Percentiles rank a stretch among this genome's conserved stretches.
Evolutionary conservation across 1,140 invertebrate species (phyloP).

Genomic region (Camponotus pennsylvanicus): DNA sequence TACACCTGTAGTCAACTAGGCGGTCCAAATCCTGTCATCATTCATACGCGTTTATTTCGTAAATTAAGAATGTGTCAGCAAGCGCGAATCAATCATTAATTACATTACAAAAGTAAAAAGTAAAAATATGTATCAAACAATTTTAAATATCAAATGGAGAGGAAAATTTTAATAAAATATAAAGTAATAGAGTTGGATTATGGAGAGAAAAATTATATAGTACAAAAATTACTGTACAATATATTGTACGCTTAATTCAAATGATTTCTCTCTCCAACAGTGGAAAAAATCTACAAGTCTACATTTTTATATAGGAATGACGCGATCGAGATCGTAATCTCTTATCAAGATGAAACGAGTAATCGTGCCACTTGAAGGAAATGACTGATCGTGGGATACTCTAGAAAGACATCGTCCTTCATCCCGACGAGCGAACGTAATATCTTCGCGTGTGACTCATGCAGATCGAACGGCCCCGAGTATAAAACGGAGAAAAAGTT

Average conservation of each 20-base stretch:
- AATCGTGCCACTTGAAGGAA: constrained; percentile 17
- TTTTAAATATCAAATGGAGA: not conserved
- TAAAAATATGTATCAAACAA: not conserved
- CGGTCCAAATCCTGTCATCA: not conserved
- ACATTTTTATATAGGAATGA: not conserved
- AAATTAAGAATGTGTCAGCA: not conserved
- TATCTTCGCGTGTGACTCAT: constrained; percentile 61
- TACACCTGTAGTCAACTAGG: constrained; percentile 45
- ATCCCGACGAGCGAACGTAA: constrained; percentile 28
- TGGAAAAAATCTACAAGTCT: not conserved
- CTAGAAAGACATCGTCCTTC: constrained; percentile 51
- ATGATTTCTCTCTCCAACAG: not conserved
- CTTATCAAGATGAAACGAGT: not conserved
- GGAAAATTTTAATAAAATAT: not conserved
- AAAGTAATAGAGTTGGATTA: not conserved
- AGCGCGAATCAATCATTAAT: not conserved
- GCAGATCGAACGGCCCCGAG: constrained; percentile 53
- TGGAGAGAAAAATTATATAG: too few species aligned
- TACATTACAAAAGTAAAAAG: not conserved
- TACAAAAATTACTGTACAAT: too few species aligned
- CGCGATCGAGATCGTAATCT: not conserved
- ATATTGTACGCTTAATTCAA: too few species aligned
- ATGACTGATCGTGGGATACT: constrained; percentile 51
- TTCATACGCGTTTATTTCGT: not conserved
- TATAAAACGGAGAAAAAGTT: constrained; percentile 54